Conservation (phyloP, 2,888 invertebrate species). For the Nemurella pictetii region DNA sequence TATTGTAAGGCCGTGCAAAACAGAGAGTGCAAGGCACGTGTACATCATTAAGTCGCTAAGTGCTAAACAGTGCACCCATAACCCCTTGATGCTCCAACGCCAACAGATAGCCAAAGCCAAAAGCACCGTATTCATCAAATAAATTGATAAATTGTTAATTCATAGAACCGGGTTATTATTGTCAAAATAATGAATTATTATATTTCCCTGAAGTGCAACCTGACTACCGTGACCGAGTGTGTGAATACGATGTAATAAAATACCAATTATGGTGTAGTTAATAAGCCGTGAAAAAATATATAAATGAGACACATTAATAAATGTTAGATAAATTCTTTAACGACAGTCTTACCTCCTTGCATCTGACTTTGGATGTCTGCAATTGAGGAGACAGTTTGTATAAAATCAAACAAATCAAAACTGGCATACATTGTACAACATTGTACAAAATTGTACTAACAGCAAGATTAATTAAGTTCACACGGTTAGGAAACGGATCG, state of each 20-base stretch:
- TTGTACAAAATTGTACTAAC: background rate
- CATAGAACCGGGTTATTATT: too few species aligned
- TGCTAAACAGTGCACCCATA: background rate
- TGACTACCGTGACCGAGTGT: background rate
- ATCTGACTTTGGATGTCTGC: background rate
- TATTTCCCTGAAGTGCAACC: background rate
- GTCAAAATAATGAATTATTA: background rate
- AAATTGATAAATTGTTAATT: background rate
- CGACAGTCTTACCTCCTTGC: background rate
- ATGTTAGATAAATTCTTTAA: background rate
- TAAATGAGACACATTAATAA: background rate
- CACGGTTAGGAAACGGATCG: background rate
- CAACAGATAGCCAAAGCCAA: background rate
- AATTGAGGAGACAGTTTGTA: background rate
- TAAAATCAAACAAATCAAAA: conserved; percentile 9
- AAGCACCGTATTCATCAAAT: background rate
- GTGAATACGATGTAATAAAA: background rate
- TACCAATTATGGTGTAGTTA: background rate
- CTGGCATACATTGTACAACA: background rate
- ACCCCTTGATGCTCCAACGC: background rate
- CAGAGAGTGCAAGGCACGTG: background rate
- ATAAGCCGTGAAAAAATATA: background rate
- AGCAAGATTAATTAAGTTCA: background rate
- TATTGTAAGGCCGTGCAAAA: background rate
- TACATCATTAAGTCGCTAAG: too few species aligned